A percentile compares a stretch with the other conserved stretches of the same genome.
Evolutionary conservation across 1,140 invertebrate genomes (phyloP).

Genomic region (Sipha flava): DNA sequence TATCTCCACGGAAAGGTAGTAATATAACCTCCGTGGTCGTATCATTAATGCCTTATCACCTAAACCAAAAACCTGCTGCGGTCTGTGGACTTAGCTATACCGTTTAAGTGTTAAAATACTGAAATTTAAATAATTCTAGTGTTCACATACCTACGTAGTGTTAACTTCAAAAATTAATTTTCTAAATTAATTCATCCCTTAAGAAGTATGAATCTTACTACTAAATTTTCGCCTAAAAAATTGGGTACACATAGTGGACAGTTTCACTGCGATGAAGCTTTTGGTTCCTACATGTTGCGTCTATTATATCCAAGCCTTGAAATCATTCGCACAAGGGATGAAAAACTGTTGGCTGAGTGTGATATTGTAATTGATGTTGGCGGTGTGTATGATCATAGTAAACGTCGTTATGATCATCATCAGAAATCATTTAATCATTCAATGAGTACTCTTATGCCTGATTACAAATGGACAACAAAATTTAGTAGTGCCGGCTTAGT

Average conservation of each 20-base stretch:
- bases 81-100: no score
- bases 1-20: no score
- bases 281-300: constrained; percentile 87
- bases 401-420: constrained; percentile 87
- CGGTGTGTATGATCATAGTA: constrained; percentile 68
- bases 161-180: no score
- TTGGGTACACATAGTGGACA: constrained; percentile 68
- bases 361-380: constrained; percentile 97
- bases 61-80: no score
- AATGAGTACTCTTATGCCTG: constrained; percentile 51
- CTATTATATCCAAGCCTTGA: constrained; percentile 70
- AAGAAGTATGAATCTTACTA: background rate
- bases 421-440: constrained; percentile 67
- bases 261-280: constrained; percentile 94
- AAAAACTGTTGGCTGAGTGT: constrained; percentile 64
- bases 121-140: no score
- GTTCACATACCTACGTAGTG: no score
- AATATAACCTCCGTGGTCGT: no score
- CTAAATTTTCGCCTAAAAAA: constrained; percentile 3
- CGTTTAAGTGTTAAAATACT: no score
- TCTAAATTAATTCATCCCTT: no score
- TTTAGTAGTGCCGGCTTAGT: constrained; percentile 92
- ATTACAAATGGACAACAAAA: constrained; percentile 54
- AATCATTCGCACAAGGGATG: constrained; percentile 67
- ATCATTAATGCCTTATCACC: no score